Percentiles rank a stretch among this genome's conserved stretches.
phyloP scores from a whole-genome alignment of 2,113 vertebrate genomes.

The Brachirus orientalis region DNA sequence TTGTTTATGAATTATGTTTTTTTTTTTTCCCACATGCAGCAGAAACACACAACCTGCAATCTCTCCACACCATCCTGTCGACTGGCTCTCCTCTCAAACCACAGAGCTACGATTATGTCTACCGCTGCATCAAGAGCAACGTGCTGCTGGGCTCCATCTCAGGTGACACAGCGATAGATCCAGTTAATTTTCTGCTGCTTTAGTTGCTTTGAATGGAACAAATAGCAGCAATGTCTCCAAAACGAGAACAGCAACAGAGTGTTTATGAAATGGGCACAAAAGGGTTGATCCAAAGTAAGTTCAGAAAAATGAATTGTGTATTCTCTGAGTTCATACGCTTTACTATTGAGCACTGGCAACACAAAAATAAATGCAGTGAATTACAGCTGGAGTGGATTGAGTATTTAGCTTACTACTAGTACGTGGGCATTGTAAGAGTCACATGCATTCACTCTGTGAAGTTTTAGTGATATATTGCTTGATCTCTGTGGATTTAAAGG shows the following conservation, averaged over 20 bases:
- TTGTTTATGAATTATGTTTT: neutral
- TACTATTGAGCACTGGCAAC: neutral
- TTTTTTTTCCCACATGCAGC: conserved; percentile 65
- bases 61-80: conserved; percentile 93
- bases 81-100: conserved; percentile 94
- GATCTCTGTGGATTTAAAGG: too few relatives aligned
- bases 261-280: conserved; percentile 42
- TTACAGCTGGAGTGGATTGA: conserved; percentile 33
- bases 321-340: neutral
- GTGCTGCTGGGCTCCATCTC: conserved; percentile 95
- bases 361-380: conserved; percentile 19
- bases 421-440: too few relatives aligned
- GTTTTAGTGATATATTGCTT: too few relatives aligned
- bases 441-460: too few relatives aligned
- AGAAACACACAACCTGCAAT: conserved; percentile 92
- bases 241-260: conserved; percentile 9
- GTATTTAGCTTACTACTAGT: conserved; percentile 12
- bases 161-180: conserved; percentile 76
- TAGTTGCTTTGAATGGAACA: too few relatives aligned
- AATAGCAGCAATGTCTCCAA: neutral
- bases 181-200: neutral
- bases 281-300: conserved; percentile 19
- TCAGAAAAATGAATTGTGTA: conserved; percentile 42
- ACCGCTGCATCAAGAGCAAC: conserved; percentile 88
- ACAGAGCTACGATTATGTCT: conserved; percentile 95